phyloP scores from a whole-genome alignment of 2,888 invertebrate genomes.

The Drosophila paracracens region DNA sequence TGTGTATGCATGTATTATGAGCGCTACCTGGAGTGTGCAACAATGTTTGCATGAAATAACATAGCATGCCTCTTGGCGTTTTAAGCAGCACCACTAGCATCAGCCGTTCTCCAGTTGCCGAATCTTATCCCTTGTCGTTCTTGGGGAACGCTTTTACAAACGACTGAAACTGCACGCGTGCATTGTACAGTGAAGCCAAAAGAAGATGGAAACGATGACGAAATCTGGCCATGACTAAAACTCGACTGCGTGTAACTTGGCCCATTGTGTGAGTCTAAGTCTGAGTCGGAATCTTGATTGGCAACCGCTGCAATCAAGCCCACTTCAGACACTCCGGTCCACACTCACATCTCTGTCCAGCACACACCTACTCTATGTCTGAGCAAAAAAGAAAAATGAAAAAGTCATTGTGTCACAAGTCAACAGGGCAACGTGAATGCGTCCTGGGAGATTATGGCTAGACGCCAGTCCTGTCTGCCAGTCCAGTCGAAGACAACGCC shows the following conservation, averaged over 20 bases:
- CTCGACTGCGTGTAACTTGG: constrained; percentile 45
- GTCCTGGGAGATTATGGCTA: constrained; percentile 66
- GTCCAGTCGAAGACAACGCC: constrained; percentile 23
- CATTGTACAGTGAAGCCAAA: constrained; percentile 21
- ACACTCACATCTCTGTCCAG: constrained; percentile 6
- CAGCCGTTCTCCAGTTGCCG: constrained; percentile 13
- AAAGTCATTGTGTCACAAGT: constrained; percentile 57
- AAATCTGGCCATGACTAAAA: constrained; percentile 43
- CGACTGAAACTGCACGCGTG: constrained; percentile 49
- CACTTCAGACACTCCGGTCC: constrained; percentile 12
- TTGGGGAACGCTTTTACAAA: constrained; percentile 56
- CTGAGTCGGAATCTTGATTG: constrained; percentile 58
- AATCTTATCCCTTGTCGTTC: constrained; percentile 17
- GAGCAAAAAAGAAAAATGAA: not conserved
- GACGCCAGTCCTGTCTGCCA: constrained; percentile 28
- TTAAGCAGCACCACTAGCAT: constrained; percentile 15
- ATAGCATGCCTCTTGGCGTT: constrained; percentile 40
- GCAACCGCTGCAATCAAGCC: constrained; percentile 29
- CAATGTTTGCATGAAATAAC: constrained; percentile 58
- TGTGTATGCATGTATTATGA: constrained; percentile 3
- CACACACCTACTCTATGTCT: constrained; percentile 14
- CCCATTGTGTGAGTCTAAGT: constrained; percentile 60
- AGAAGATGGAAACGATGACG: not conserved
- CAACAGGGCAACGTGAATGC: constrained; percentile 38
- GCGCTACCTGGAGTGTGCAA: constrained; percentile 32